Evolutionary conservation across 92 coral and sea anemone species (phyloP), one percentile per base, ranked within the genome.

Genomic region (Actinostola sp.): DNA sequence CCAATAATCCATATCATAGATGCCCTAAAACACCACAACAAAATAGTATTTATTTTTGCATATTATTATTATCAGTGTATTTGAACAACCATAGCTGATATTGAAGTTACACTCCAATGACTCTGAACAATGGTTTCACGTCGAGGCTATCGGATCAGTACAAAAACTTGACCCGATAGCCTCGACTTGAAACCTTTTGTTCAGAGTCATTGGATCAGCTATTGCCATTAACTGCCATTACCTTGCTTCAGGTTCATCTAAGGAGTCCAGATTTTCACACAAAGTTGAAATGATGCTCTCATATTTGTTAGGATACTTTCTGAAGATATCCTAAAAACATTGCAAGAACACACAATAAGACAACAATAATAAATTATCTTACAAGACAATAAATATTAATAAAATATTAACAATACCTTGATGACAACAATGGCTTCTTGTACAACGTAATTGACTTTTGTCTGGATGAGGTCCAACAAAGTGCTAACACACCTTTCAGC

Each of bases 1-100:
- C 99, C 99, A 80, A 95, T 95, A 61, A 95, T 95, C 99, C 99
- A 95, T 67, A 95, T 95, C 99, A 95, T 95, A n/a, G 99, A 95
- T 15, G 99, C 99, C 58, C 99, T 93, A 42, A 15, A 51, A 42
- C 12, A 33, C 30, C 9, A 33, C n/a, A n/a, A n/a, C n/a, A n/a
- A n/a, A n/a, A n/a, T n/a, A n/a, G n/a, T n/a, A n/a, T n/a, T n/a
- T 7, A 14, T 39, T 7, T 14, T 7, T 39, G 45, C 45, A 39
- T 7, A 14, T 14, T 39, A 39, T 39, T 39, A 39, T 14, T 39
- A 7, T 14, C 45, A 39, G 45, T 7, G 7, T 39, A 39, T 39
- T 39, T 7, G n/a, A n/a, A n/a, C n/a, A n/a, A n/a, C n/a, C n/a
- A n/a, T n/a, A n/a, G n/a, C n/a, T n/a, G n/a, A n/a, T n/a, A n/a